phyloP scores from a whole-genome alignment of 2,888 invertebrate genomes.

The Plusia festucae region DNA sequence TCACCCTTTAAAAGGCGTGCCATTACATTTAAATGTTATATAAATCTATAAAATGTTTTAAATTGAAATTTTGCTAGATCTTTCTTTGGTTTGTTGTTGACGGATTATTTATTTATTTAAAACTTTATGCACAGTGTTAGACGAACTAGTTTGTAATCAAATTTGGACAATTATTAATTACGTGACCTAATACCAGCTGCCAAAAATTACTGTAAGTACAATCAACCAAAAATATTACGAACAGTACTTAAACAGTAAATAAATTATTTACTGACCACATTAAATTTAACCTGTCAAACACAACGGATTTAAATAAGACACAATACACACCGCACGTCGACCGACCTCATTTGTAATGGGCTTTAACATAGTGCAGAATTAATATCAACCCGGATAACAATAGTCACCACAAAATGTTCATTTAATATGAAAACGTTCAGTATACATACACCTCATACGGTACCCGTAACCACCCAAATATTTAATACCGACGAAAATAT shows the following conservation, averaged over 20 bases:
- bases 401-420: slow-evolving; percentile 62
- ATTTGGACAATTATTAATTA: slow-evolving; percentile 10
- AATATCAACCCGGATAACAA: slow-evolving; percentile 64
- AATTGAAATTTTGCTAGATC: too few relatives aligned
- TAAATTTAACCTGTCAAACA: slow-evolving; percentile 69
- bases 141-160: background rate
- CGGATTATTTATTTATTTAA: too few relatives aligned
- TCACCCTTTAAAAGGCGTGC: background rate
- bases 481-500: slow-evolving; percentile 46
- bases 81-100: too few relatives aligned
- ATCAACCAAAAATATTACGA: slow-evolving; percentile 15
- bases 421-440: slow-evolving; percentile 59
- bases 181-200: slow-evolving; percentile 10
- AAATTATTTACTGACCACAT: slow-evolving; percentile 59
- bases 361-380: slow-evolving; percentile 66
- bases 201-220: slow-evolving; percentile 6
- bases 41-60: background rate
- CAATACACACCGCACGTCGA: slow-evolving; percentile 63
- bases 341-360: slow-evolving; percentile 74
- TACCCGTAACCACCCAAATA: slow-evolving; percentile 24
- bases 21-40: background rate
- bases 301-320: slow-evolving; percentile 69
- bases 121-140: too few relatives aligned
- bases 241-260: slow-evolving; percentile 23
- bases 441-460: slow-evolving; percentile 14